Percentiles rank a stretch among this genome's conserved stretches.
Evolutionary conservation across 2,888 invertebrate genomes (phyloP).

Genomic region (Nomada fucata): DNA sequence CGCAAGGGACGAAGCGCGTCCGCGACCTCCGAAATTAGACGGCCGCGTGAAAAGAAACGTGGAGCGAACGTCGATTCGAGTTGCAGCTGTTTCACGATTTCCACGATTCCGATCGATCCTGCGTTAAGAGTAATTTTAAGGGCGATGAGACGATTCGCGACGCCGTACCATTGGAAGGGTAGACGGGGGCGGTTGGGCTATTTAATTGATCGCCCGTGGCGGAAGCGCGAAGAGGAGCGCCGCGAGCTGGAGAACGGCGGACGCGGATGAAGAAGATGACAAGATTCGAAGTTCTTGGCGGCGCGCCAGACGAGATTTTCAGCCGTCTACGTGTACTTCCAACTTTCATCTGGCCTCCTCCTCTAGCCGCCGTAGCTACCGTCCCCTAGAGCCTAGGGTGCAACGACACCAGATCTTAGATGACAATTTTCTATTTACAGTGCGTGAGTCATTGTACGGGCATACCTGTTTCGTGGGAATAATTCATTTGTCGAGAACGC

Average conservation of each 20-base stretch:
- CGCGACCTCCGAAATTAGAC: conserved; percentile 18
- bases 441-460: conserved; percentile 61
- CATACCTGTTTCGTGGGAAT: conserved; percentile 35
- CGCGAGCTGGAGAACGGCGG: conserved; percentile 51
- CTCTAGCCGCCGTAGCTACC: conserved; percentile 47
- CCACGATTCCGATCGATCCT: neutral
- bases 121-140: neutral
- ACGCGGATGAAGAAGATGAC: conserved; percentile 65
- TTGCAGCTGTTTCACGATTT: neutral
- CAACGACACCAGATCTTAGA: conserved; percentile 68
- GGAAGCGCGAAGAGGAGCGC: conserved; percentile 40
- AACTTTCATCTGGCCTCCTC: conserved; percentile 65
- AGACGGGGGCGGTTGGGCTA: conserved; percentile 36
- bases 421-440: conserved; percentile 70
- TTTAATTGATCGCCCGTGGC: conserved; percentile 53
- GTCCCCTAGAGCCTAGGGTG: conserved; percentile 70
- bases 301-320: conserved; percentile 74
- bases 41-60: conserved; percentile 2
- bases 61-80: neutral
- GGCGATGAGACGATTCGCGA: neutral
- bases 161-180: conserved; percentile 5
- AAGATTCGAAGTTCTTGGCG: conserved; percentile 72
- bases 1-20: conserved; percentile 18
- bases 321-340: conserved; percentile 75
- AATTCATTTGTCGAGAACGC: conserved; percentile 15